Evolutionary conservation across 2,113 vertebrate genomes (phyloP).

Genomic region (Zonotrichia leucophrys): DNA sequence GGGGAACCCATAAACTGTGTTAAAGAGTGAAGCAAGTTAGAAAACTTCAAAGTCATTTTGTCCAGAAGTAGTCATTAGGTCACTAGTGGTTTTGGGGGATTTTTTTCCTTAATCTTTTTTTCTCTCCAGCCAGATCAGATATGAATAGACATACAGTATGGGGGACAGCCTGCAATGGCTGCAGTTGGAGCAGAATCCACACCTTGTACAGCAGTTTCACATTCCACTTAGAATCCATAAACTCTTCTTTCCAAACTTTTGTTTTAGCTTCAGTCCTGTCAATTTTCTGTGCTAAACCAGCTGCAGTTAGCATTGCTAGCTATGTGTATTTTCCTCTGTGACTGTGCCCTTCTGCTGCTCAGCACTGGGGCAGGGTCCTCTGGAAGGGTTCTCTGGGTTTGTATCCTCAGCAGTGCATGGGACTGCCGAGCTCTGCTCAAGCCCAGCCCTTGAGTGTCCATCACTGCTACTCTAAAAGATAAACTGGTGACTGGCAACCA

Average conservation of each 20-base stretch:
- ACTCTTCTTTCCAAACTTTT: neutral
- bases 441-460: neutral
- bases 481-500: neutral
- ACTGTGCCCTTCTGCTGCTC: neutral
- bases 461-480: neutral
- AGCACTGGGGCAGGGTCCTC: neutral
- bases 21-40: neutral
- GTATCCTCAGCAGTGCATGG: neutral
- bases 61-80: neutral
- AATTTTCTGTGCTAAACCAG: neutral
- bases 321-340: neutral
- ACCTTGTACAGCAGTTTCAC: neutral
- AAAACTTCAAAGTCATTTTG: neutral
- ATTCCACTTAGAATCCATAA: neutral
- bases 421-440: neutral
- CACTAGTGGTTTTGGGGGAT: rapidly evolving
- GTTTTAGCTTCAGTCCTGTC: neutral
- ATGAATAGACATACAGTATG: neutral
- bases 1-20: neutral
- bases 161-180: neutral
- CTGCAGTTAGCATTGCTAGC: neutral
- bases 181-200: neutral
- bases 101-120: neutral
- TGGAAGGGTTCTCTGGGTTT: neutral
- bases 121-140: neutral